These are phyloP conservation scores for Onychomys torridus DNA, from an alignment of 2,797 vertebrate genomes.

Conservation along the genomic window DNA sequence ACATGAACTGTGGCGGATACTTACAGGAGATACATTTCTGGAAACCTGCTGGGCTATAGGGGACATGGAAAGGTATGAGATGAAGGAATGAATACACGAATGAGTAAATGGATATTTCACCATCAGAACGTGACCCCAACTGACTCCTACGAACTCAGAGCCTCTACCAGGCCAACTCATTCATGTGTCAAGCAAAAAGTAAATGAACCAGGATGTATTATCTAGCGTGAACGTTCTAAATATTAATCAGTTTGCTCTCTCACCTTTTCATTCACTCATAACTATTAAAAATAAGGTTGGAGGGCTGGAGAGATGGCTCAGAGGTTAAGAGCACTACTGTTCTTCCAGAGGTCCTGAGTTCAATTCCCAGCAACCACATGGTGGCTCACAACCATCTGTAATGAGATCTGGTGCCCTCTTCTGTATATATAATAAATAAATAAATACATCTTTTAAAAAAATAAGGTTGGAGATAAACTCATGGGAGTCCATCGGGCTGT, in stretches of 20 bases:
- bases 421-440: no score
- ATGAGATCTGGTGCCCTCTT: no score
- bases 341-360: no score
- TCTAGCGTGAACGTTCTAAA: background rate
- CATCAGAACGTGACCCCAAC: slow-evolving; percentile 65
- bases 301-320: background rate
- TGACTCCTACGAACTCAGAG: background rate
- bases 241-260: background rate
- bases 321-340: no score
- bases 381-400: no score
- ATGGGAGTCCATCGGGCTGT: background rate
- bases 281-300: background rate
- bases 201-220: background rate
- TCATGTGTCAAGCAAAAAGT: background rate
- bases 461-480: background rate
- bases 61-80: background rate
- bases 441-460: background rate
- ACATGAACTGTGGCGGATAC: background rate
- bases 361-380: no score
- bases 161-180: background rate
- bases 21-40: background rate
- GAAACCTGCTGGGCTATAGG: background rate
- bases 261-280: background rate
- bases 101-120: background rate
- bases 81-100: background rate